Evolutionary conservation across 2,888 invertebrate genomes (phyloP).

Genomic region (Leptura quadrifasciata): DNA sequence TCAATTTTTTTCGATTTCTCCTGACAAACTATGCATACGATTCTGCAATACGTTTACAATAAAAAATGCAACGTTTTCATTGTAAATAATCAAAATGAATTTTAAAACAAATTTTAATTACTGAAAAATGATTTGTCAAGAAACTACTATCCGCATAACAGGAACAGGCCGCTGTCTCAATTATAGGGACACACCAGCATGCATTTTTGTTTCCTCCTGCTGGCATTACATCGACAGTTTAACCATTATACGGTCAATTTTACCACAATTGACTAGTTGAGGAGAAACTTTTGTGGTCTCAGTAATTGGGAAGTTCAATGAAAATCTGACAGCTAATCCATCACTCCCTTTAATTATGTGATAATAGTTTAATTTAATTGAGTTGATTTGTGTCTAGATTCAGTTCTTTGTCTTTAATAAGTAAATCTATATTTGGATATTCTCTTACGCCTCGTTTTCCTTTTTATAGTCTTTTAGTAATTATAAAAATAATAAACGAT

Average conservation of each 20-base stretch:
- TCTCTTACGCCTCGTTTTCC: neutral
- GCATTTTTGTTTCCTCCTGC: neutral
- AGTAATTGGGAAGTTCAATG: constrained; percentile 62
- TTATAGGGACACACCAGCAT: too few relatives aligned
- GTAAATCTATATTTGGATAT: neutral
- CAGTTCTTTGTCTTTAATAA: constrained; percentile 42
- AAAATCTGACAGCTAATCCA: constrained; percentile 65
- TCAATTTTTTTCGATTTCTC: too few relatives aligned
- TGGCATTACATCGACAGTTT: neutral
- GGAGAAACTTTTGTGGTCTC: constrained; percentile 28
- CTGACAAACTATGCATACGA: too few relatives aligned
- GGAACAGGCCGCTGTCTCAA: too few relatives aligned
- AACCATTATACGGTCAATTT: neutral
- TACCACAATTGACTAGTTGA: neutral
- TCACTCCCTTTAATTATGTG: constrained; percentile 63
- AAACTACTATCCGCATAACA: too few relatives aligned
- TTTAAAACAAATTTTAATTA: too few relatives aligned
- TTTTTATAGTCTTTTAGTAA: too few relatives aligned
- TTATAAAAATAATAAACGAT: too few relatives aligned
- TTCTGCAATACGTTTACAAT: too few relatives aligned
- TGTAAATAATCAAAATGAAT: too few relatives aligned
- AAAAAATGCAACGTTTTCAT: too few relatives aligned
- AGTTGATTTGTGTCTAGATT: constrained; percentile 52
- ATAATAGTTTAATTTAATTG: constrained; percentile 64
- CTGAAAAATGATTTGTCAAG: too few relatives aligned